A percentile compares a stretch with the other conserved stretches of the same genome.
phyloP scores from a whole-genome alignment of 2,888 invertebrate genomes.

The Germaria angustata region DNA sequence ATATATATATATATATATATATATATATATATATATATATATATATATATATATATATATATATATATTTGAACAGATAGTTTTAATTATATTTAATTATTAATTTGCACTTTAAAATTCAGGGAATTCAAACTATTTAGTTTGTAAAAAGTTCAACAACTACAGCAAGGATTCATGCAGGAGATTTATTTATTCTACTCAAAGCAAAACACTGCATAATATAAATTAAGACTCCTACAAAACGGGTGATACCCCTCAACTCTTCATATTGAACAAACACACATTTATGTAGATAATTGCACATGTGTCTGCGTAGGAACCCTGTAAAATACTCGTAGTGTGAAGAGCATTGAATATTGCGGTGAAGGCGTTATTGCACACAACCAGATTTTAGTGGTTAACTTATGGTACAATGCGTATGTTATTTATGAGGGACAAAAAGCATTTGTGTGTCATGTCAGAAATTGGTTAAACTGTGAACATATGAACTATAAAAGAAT shows the following conservation, averaged over 20 bases:
- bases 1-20: too few relatives aligned
- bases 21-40: too few relatives aligned
- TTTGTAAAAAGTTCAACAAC: too few relatives aligned
- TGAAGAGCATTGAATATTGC: slow-evolving; percentile 57
- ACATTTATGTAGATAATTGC: not conserved
- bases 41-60: too few relatives aligned
- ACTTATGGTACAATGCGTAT: slow-evolving; percentile 64
- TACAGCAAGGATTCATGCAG: too few relatives aligned
- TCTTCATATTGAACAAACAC: not conserved
- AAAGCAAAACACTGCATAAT: too few relatives aligned
- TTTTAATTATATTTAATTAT: too few relatives aligned
- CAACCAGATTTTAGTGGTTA: slow-evolving; percentile 68
- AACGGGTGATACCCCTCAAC: not conserved
- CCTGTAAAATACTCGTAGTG: slow-evolving; percentile 6
- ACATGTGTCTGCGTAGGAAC: not conserved
- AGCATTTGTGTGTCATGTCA: slow-evolving; percentile 57
- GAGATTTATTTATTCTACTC: too few relatives aligned
- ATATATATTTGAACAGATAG: too few relatives aligned
- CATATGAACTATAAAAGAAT: slow-evolving; percentile 15
- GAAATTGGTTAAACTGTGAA: slow-evolving; percentile 57
- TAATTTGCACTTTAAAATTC: too few relatives aligned
- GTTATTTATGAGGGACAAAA: slow-evolving; percentile 63
- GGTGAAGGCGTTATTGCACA: slow-evolving; percentile 68
- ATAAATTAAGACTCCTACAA: not conserved
- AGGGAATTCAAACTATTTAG: too few relatives aligned